A percentile compares a stretch with the other conserved stretches of the same genome.
Evolutionary conservation across 2,888 invertebrate species (phyloP).

Genomic region (Brenthis ino): DNA sequence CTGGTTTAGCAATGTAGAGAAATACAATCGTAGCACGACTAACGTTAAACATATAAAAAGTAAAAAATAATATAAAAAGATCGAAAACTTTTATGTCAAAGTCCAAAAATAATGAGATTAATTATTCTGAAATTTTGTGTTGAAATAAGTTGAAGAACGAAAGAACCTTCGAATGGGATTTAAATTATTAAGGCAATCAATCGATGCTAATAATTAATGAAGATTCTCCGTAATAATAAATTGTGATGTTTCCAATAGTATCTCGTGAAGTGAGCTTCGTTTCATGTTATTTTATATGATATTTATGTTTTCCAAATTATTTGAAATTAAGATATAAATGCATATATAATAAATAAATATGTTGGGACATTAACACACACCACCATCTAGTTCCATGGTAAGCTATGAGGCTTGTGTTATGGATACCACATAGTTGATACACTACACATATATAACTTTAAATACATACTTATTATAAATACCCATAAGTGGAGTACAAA

Average conservation of each 20-base stretch:
- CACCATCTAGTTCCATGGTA: too few relatives aligned
- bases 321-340: too few relatives aligned
- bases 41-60: not conserved
- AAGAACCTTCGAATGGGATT: conserved; percentile 10
- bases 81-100: conserved; percentile 12
- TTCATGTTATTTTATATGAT: not conserved
- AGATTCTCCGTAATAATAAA: not conserved
- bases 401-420: too few relatives aligned
- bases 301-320: too few relatives aligned
- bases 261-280: not conserved
- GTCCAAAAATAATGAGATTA: conserved; percentile 8
- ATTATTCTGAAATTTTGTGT: conserved; percentile 13
- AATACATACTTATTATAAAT: too few relatives aligned
- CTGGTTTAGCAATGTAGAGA: too few relatives aligned
- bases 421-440: too few relatives aligned
- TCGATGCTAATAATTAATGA: conserved; percentile 16
- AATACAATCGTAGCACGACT: not conserved
- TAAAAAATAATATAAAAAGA: conserved; percentile 2
- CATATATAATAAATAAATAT: too few relatives aligned
- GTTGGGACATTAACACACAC: too few relatives aligned
- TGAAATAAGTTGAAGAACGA: not conserved
- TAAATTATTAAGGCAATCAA: conserved; percentile 18
- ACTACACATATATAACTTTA: too few relatives aligned
- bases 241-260: conserved; percentile 7
- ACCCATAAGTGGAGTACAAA: too few relatives aligned